Base-by-base conservation (phyloP, 2,113 vertebrate species). In the Steatornis caripensis region DNA sequence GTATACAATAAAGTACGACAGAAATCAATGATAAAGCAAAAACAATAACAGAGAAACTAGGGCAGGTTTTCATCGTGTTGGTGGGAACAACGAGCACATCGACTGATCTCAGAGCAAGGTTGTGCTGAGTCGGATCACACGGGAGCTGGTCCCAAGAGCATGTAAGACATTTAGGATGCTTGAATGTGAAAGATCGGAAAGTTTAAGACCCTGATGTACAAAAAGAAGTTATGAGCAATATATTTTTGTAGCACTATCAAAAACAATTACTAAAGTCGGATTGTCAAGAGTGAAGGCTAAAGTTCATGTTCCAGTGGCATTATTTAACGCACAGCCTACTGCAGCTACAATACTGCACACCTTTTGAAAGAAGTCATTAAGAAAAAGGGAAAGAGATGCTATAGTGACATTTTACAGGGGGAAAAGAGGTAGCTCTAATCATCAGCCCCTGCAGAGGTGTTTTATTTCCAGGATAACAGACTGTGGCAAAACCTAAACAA, bases 101-200 rank as follows among this genome's bases (percentile, higher is more conserved):
- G 0, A 4, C 10, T 32, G 23, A 41, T 15, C 36, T 5, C 0
- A 0, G 20, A 61, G 26, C 2, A 4, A 65, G 36, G 30, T 0
- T 55, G 30, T 12, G 39, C 12, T 2, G 4, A 49, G 23, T 5
- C 4, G 1, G 12, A 36, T 32, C 1, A 37, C 46, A 12, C 2
- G 1, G 3, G 15, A 77, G 36, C 45, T 6, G 5, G 6, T 16
- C 45, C 49, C 61, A 62, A 55, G 22, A 36, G 15, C 34, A 32
- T 1, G 6, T 46, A 49, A 60, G 5, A 6, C 11, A 11, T 6
- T 36, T 26, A 32, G 8, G 15, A 76, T 36, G 23, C 55, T n/a
- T 37, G n/a, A 45, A 29, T 12, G 36, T 18, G 43, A 23, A 26
- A 72, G 51, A 29, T 9, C 0, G 5, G 37, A 27, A 62, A 66